phyloP scores from a whole-genome alignment of 2,888 invertebrate genomes.

The Ischnura elegans region DNA sequence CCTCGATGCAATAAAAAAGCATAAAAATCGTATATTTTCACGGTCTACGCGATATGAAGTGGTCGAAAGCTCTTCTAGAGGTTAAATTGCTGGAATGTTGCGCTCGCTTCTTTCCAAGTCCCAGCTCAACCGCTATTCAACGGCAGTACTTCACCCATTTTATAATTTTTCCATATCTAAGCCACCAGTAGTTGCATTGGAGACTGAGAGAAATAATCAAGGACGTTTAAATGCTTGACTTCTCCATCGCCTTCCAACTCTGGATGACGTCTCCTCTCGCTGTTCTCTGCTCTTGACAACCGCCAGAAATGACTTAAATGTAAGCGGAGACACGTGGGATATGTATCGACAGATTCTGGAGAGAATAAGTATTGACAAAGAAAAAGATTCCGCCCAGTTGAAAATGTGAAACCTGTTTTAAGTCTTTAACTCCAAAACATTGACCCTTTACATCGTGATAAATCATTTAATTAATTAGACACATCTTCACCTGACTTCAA shows the following conservation, averaged over 20 bases:
- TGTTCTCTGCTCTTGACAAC: background rate
- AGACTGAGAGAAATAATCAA: background rate
- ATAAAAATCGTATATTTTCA: background rate
- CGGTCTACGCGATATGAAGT: background rate
- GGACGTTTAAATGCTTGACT: background rate
- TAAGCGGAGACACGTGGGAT: background rate
- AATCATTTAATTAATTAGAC: too few species aligned
- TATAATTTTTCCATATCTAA: background rate
- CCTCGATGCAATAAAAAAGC: too few species aligned
- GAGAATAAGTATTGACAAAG: background rate
- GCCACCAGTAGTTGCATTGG: background rate
- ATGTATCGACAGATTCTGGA: background rate
- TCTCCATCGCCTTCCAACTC: background rate
- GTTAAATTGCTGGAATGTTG: background rate
- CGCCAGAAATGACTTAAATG: background rate
- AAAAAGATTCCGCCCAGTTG: too few species aligned
- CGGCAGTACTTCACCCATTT: background rate
- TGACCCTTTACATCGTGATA: too few species aligned
- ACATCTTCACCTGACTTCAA: too few species aligned
- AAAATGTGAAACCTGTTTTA: too few species aligned
- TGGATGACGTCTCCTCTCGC: too few species aligned
- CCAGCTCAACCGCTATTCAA: background rate
- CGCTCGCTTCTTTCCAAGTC: background rate
- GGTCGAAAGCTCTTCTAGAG: background rate
- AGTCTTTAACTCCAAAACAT: too few species aligned